Evolutionary conservation across 2,888 invertebrate genomes (phyloP).

Genomic region (Parapristionchus giblindavisi): DNA sequence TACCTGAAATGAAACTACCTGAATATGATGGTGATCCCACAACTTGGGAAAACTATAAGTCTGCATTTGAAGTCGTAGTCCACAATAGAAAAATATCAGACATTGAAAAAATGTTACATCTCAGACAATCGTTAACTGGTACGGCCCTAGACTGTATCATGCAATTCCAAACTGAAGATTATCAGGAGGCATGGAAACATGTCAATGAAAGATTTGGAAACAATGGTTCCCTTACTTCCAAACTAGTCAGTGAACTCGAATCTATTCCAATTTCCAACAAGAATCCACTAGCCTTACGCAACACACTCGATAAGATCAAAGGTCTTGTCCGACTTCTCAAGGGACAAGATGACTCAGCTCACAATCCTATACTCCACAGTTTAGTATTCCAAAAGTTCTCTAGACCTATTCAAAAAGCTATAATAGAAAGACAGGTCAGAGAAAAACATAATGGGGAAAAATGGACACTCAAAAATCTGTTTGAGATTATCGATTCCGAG

Average conservation of each 20-base stretch:
- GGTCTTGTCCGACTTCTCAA: background rate
- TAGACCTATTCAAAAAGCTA: background rate
- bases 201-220: background rate
- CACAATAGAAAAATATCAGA: background rate
- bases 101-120: constrained; percentile 10
- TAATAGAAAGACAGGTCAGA: background rate
- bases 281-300: background rate
- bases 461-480: background rate
- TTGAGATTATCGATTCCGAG: background rate
- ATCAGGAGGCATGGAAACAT: background rate
- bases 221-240: background rate
- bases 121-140: background rate
- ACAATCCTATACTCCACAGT: background rate
- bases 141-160: background rate
- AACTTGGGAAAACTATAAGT: background rate
- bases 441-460: background rate
- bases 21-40: background rate
- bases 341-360: background rate
- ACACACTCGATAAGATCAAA: background rate
- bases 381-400: background rate
- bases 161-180: background rate
- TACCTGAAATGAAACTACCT: background rate
- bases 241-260: background rate
- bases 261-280: background rate
- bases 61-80: background rate